Evolutionary conservation across 1,140 invertebrate genomes (phyloP).

Genomic region (Sinella curviseta): DNA sequence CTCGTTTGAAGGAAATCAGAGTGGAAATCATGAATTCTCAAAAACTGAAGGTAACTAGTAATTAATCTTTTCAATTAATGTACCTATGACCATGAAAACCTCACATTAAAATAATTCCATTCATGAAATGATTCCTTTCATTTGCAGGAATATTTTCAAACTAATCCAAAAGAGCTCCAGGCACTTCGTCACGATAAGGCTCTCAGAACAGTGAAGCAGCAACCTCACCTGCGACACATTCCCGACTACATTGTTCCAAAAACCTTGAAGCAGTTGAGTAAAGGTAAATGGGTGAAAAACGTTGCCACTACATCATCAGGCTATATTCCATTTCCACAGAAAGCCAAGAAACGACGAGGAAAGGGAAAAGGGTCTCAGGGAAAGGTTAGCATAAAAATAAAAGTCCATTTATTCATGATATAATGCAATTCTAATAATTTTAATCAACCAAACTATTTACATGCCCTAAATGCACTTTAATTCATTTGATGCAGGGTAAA

Average conservation of each 20-base stretch:
- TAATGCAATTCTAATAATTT: background rate
- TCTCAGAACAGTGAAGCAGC: conserved; percentile 78
- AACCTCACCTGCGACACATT: conserved; percentile 84
- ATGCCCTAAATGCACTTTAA: no score
- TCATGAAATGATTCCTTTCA: background rate
- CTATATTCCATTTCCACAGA: conserved; percentile 39
- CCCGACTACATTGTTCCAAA: conserved; percentile 90
- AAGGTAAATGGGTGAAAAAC: conserved; percentile 50
- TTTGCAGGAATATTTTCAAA: conserved; percentile 82
- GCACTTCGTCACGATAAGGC: conserved; percentile 89
- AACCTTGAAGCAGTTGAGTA: conserved; percentile 65
- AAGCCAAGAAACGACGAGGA: conserved; percentile 52
- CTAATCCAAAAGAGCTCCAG: conserved; percentile 87
- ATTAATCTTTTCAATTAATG: conserved; percentile 10
- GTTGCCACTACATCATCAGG: conserved; percentile 19
- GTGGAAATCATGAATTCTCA: conserved; percentile 89
- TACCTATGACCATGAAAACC: no score
- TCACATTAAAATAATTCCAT: no score
- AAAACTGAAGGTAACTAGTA: conserved; percentile 85
- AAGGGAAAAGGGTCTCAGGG: conserved; percentile 27
- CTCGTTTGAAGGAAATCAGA: conserved; percentile 93
- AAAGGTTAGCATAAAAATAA: conserved; percentile 29
- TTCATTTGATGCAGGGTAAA: conserved; percentile 51
- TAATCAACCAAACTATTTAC: background rate
- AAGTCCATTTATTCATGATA: background rate